Base-by-base conservation (phyloP, 2,888 invertebrate species). In the Ochropleura leucogaster region DNA sequence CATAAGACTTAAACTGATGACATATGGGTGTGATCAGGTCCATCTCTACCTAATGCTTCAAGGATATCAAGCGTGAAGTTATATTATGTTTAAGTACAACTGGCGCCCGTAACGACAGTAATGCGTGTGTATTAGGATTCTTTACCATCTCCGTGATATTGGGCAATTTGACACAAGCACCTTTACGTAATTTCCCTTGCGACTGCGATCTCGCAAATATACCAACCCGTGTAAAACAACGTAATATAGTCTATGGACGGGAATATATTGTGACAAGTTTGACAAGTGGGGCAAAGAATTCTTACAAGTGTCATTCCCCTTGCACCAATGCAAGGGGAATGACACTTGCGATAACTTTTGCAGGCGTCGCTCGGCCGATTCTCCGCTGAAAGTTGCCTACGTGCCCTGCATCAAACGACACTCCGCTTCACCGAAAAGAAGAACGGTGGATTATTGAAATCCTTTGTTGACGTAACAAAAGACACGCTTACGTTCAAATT, bases 361-460 rank as follows among this genome's bases (percentile, higher is more conserved):
- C 87, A 74, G 77, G 80, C 85, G 80, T 80, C 77, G 30, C 30
- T 30, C 30, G 70, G 68, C 80, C 77, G 77, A 82, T 84, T 85
- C 85, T 59, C 18, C 67, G 85, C 79, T 83, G 86, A 89, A 91
- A 93, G 88, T 91, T 90, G 74, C 74, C 74, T 85, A 92, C 93
- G 92, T 93, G 92, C 85, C 85, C 79, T 70, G 92, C 89, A 89
- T 92, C 77, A 65, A 64, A 55, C 53, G 66, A 49, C 49, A 74
- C 76, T 82, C 46, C 72, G 78, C 83, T 68, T 64, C 83, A 84
- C 70, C 46, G 74, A 70, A 74, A 72, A 72, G 68, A 80, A 77
- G 63, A 77, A 80, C 77, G 84, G 69, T 73, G 77, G 83, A 85
- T 90, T 89, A 90, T 87, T 87, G 85, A 89, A 89, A 89, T 88